Evolutionary conservation across 2,888 invertebrate genomes (phyloP), one percentile per base, ranked within the genome.

Genomic region (Phanerotoma sp.): DNA sequence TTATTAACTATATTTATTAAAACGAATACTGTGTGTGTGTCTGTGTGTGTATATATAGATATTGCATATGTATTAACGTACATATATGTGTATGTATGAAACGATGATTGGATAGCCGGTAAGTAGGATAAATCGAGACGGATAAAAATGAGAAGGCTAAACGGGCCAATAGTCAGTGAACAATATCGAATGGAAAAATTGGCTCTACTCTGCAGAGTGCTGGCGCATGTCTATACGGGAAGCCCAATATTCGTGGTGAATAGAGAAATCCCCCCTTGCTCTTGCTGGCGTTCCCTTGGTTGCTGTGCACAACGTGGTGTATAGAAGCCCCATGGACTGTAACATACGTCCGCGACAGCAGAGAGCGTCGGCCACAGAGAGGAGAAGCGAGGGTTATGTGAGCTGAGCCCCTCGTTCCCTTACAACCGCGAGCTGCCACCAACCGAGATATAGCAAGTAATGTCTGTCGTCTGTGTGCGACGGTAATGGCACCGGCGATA

Each of bases 171-270:
- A 18, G 18, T 30, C 45, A 28, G 25, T 4, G 45, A 11, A 28
- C 46, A 46, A 46, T 46, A 47, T 53, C 40, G 47, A 47, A 53
- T 47, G 47, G 53, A 53, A 53, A 53, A 53, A 53, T 53, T 53
- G 53, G 52, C 52, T 38, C 52, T 38, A 40, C 38, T 13, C 22
- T 20, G 16, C 44, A 28, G 51, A 21, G 45, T 16, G 25, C 25
- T 18, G 45, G 53, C 53, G 53, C 53, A 53, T 53, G 53, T 53
- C 53, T 53, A 40, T 46, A 53, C 37, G 53, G 47, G 45, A 45
- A 45, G 45, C 45, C 45, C 30, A 25, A 45, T 45, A 45, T 45
- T 45, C 45, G 45, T 18, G 45, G 45, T 28, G 22, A 45, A 45
- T 45, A 18, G 45, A 15, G 21, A n/a, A 13, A 5, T 22, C 15